A percentile compares a stretch with the other conserved stretches of the same genome.
phyloP scores from a whole-genome alignment of 2,113 vertebrate species.

The Stercorarius parasiticus region DNA sequence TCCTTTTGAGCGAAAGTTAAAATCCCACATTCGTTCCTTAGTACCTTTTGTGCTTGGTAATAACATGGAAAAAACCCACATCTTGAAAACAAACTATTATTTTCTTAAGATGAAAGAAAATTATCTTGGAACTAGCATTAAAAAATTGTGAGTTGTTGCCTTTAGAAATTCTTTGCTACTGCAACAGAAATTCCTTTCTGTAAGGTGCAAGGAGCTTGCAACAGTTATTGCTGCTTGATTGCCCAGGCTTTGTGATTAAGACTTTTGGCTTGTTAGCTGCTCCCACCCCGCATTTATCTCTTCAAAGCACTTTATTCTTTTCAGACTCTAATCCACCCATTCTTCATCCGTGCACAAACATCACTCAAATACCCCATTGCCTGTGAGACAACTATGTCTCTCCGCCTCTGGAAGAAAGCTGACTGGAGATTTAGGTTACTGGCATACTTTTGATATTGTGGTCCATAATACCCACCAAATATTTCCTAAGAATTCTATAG shows the following conservation, averaged over 20 bases:
- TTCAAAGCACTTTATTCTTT: background rate
- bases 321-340: background rate
- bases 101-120: background rate
- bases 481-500: background rate
- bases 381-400: background rate
- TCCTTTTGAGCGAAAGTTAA: background rate
- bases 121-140: background rate
- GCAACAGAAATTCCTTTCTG: background rate
- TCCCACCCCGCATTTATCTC: background rate
- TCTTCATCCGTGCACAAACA: background rate
- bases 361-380: background rate
- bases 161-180: background rate
- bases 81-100: background rate
- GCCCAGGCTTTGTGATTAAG: background rate
- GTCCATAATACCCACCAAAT: background rate
- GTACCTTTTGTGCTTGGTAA: background rate
- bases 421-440: background rate
- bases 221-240: background rate
- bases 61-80: accelerated
- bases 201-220: background rate
- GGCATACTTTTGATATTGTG: background rate
- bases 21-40: background rate
- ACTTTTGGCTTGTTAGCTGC: background rate
- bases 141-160: background rate
- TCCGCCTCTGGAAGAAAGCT: background rate